phyloP scores from a whole-genome alignment of 2,797 vertebrate genomes.

The Chaenodraco wilsoni region DNA sequence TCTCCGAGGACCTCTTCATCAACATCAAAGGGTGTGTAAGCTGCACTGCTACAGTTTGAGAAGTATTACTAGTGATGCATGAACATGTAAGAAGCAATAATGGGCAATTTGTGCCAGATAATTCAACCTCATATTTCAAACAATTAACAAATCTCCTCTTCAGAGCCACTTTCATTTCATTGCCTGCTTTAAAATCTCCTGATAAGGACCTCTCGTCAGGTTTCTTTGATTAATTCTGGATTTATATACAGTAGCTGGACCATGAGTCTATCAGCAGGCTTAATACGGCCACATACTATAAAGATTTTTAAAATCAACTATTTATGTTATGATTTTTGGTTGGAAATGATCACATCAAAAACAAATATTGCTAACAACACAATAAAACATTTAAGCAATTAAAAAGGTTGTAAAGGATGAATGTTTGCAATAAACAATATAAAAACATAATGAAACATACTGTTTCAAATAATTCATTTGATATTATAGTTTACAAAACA shows the following conservation, averaged over 20 bases:
- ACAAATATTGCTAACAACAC: too few species aligned
- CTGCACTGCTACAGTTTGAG: background rate
- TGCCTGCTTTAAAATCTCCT: background rate
- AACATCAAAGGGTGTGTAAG: conserved; percentile 87
- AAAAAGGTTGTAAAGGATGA: too few species aligned
- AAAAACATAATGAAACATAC: too few species aligned
- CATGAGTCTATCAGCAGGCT: background rate
- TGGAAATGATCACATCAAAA: too few species aligned
- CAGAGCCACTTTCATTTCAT: background rate
- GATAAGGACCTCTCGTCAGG: background rate
- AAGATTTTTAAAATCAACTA: background rate
- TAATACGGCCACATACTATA: background rate
- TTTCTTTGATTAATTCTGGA: background rate
- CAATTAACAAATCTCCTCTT: background rate
- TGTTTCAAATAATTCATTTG: background rate
- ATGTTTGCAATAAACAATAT: too few species aligned
- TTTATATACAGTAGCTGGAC: too few species aligned
- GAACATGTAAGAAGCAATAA: background rate
- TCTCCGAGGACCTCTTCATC: conserved; percentile 90
- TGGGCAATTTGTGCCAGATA: background rate
- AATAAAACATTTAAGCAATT: too few species aligned
- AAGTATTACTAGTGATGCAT: conserved; percentile 2
- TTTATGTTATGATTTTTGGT: too few species aligned
- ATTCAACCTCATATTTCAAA: background rate
- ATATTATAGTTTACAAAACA: too few species aligned